These are phyloP conservation scores for Formica aserva DNA, from an alignment of 2,888 invertebrate genomes.

Conservation along the genomic window DNA sequence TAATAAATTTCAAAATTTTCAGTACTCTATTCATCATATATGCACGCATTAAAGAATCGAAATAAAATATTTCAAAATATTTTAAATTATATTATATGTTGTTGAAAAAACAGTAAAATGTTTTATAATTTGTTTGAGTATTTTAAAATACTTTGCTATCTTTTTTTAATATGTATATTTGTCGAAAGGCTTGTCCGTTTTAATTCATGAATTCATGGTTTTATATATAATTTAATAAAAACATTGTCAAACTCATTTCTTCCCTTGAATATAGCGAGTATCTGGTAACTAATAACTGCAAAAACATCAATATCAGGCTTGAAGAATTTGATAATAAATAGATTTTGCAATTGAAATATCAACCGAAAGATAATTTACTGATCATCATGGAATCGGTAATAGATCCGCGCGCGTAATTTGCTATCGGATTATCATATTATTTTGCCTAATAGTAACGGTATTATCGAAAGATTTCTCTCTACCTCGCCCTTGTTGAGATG, in stretches of 20 bases:
- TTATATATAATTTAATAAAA: neutral
- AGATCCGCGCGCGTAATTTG: neutral
- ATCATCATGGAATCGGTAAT: neutral
- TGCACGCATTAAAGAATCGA: neutral
- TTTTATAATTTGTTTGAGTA: neutral
- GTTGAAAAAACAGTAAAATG: neutral
- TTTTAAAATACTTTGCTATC: neutral
- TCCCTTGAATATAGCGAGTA: neutral
- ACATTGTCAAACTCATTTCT: neutral
- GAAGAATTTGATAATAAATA: neutral
- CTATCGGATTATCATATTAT: constrained; percentile 3
- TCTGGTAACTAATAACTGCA: neutral
- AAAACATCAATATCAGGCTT: neutral
- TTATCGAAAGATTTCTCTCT: neutral
- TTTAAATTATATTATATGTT: neutral
- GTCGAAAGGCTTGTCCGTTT: neutral
- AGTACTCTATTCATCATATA: neutral
- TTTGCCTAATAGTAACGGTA: neutral
- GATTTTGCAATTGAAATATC: neutral
- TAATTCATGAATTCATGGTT: neutral
- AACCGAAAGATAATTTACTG: neutral
- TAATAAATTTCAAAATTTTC: constrained; percentile 31
- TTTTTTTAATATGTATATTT: neutral
- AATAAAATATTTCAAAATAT: neutral
- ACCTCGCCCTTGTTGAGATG: neutral